These are phyloP conservation scores for Dryobotodes eremita DNA, from an alignment of 2,888 invertebrate species.

Conservation along the genomic window DNA sequence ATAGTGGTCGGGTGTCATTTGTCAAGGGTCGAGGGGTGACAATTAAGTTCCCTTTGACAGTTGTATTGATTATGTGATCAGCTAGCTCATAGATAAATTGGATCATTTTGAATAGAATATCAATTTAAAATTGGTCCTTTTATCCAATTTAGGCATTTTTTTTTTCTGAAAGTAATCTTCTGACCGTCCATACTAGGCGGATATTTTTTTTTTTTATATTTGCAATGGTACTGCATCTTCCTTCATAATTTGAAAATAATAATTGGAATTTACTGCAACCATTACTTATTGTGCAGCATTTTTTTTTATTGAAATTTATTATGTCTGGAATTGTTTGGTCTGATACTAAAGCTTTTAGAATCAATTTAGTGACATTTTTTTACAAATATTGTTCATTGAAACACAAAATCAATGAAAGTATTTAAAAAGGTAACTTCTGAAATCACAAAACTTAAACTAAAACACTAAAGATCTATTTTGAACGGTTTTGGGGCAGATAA, in stretches of 20 bases:
- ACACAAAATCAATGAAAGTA: not conserved
- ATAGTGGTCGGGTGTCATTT: slow-evolving; percentile 63
- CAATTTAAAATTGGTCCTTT: slow-evolving; percentile 9
- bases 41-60: slow-evolving; percentile 74
- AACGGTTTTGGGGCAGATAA: not conserved
- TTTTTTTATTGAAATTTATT: too few species aligned
- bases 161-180: not conserved
- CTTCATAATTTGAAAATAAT: not conserved
- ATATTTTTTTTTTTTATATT: not conserved
- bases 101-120: slow-evolving; percentile 38
- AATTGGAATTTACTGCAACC: not conserved
- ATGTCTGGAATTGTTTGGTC: not conserved
- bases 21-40: slow-evolving; percentile 69
- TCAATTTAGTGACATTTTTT: not conserved
- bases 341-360: not conserved
- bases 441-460: not conserved
- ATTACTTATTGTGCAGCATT: too few species aligned
- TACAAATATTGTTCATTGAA: not conserved
- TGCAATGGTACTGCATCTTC: not conserved
- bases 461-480: not conserved
- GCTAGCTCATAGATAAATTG: slow-evolving; percentile 28
- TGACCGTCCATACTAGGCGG: not conserved
- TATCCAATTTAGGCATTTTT: not conserved
- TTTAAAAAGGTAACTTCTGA: not conserved
- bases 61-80: slow-evolving; percentile 74